Base-by-base conservation (phyloP, 2,888 invertebrate genomes). In the Ormyrus thymus region DNA sequence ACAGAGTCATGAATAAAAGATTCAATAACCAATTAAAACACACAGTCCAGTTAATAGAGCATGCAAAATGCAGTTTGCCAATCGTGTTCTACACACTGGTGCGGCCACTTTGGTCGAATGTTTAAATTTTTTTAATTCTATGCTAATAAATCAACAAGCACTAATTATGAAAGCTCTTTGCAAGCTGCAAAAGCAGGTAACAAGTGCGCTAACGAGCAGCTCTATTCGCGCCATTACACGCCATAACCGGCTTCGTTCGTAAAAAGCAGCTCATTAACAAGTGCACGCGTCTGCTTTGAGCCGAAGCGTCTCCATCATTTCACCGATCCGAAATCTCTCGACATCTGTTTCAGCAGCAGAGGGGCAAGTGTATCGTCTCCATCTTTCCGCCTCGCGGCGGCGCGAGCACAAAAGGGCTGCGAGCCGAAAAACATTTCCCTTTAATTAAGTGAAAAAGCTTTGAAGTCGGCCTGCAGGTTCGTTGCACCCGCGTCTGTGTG, bases 401-500 rank as follows among this genome's bases (percentile, higher is more conserved):
- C 7, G 45, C 13, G 13, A 29, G 6, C 15, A 50, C 55, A 72
- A 72, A 68, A 76, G 66, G 70, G 58, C 62, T 55, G 50, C 55
- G 45, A 66, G 53, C n/a, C 58, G 73, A 76, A 68, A 29, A 73
- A 61, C 72, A 69, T 73, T 76, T 80, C 62, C 72, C 68, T 79
- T 76, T 80, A 80, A 77, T 77, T 80, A 75, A 77, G 74, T 71
- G 72, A 75, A 71, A 76, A 65, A 62, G 29, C 75, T 78, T 80
- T 80, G 75, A 75, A 78, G 77, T 74, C n/a, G 51, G 43, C 50
- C 58, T 50, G 7, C 55, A n/a, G 9, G 51, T 29, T 29, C 29
- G 29, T 29, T 58, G 45, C 59, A 29, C 9, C 15, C n/a, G 3
- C 66, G 29, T 45, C n/a, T 13, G 65, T 75, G 66, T 55, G 55